Percentiles rank a stretch among this genome's conserved stretches.
Conservation (phyloP, 2,888 invertebrate genomes). For the Serrognathus titanus region DNA sequence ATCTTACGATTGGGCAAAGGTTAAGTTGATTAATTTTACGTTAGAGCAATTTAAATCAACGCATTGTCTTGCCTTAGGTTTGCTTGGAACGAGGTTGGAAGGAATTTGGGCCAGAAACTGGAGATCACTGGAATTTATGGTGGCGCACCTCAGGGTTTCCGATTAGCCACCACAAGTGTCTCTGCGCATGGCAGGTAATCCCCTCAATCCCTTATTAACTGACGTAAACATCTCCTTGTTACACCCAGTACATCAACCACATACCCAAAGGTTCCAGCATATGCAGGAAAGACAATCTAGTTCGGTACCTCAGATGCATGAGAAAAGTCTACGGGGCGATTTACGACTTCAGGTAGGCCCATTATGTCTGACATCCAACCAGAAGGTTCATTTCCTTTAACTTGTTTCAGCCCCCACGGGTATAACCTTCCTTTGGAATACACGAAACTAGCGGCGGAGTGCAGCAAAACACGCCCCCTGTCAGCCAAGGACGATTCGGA, state of each 20-base stretch:
- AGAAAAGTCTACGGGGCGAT: constrained; percentile 75
- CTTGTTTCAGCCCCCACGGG: constrained; percentile 64
- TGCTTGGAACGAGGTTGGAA: constrained; percentile 79
- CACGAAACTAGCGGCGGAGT: constrained; percentile 78
- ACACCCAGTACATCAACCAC: constrained; percentile 72
- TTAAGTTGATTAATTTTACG: too few relatives aligned
- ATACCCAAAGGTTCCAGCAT: constrained; percentile 82
- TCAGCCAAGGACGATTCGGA: constrained; percentile 47
- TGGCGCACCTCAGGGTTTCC: constrained; percentile 79
- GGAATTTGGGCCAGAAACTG: constrained; percentile 63
- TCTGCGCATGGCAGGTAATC: constrained; percentile 68
- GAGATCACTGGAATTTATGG: constrained; percentile 80
- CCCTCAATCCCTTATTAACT: not conserved
- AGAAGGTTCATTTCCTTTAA: too few relatives aligned
- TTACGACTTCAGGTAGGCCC: constrained; percentile 72
- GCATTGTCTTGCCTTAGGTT: constrained; percentile 51
- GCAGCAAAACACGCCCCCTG: constrained; percentile 52
- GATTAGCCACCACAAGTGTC: constrained; percentile 58
- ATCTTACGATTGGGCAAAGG: too few relatives aligned
- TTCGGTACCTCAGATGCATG: constrained; percentile 76
- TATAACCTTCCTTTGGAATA: constrained; percentile 82
- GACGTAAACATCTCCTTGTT: not conserved
- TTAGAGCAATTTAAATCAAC: too few relatives aligned
- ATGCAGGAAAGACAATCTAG: constrained; percentile 78
- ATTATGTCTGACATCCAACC: not conserved